Percentiles rank a stretch among this genome's conserved stretches.
phyloP scores from a whole-genome alignment of 2,888 invertebrate species.

The Selenia dentaria region DNA sequence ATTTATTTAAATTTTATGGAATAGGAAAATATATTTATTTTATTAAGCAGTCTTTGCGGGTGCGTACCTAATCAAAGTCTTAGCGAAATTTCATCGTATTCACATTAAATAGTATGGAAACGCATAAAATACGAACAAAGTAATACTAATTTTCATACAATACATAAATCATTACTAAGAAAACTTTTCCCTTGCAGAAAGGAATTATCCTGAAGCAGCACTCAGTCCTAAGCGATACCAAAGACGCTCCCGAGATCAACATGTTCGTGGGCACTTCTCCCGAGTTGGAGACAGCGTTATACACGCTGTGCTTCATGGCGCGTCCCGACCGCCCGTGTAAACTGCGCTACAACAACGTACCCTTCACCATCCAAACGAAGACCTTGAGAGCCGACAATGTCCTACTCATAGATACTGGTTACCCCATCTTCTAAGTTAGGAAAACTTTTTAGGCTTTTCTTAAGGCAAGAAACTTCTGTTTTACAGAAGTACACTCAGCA shows the following conservation, averaged over 20 bases:
- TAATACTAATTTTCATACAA: too few relatives aligned
- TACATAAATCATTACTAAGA: too few relatives aligned
- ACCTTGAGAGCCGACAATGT: conserved; percentile 67
- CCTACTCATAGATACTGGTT: conserved; percentile 70
- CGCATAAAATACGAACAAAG: too few relatives aligned
- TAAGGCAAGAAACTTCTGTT: too few relatives aligned
- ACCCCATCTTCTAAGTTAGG: conserved; percentile 59
- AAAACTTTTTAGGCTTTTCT: too few relatives aligned
- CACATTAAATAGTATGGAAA: too few relatives aligned
- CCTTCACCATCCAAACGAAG: conserved; percentile 74
- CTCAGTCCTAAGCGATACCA: conserved; percentile 87
- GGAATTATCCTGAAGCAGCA: conserved; percentile 90
- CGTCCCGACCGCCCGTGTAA: conserved; percentile 91
- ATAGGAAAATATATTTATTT: too few relatives aligned
- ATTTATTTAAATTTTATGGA: too few relatives aligned
- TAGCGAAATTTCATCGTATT: too few relatives aligned
- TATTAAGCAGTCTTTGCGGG: too few relatives aligned
- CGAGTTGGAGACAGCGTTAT: conserved; percentile 94
- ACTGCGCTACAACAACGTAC: conserved; percentile 76
- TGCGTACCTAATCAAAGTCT: too few relatives aligned
- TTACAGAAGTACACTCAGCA: too few relatives aligned
- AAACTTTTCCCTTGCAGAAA: conserved; percentile 87
- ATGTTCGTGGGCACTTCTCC: conserved; percentile 96
- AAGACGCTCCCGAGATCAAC: conserved; percentile 90
- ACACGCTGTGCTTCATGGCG: conserved; percentile 94